Evolutionary conservation across 2,113 vertebrate genomes (phyloP).

Genomic region (Hirundichthys speculiger): DNA sequence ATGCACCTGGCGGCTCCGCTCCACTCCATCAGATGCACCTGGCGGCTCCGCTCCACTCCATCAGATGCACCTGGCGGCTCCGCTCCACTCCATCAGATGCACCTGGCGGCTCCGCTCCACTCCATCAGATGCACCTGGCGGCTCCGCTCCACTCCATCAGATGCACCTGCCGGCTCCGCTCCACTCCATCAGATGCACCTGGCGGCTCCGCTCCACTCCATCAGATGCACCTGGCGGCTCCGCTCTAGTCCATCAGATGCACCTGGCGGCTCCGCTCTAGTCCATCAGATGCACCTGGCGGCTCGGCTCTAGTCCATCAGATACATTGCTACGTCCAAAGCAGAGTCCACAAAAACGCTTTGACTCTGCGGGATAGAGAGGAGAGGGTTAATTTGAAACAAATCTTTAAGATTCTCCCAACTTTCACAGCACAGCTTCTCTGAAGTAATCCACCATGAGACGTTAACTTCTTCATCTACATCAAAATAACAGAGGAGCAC

Average conservation of each 20-base stretch:
- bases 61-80: neutral
- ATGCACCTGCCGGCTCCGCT: neutral
- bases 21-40: no score
- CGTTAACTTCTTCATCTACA: no score
- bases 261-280: conserved; percentile 4
- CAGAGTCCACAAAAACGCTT: conserved; percentile 17
- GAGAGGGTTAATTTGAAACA: no score
- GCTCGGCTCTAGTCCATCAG: conserved; percentile 30
- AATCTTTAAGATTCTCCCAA: no score
- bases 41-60: no score
- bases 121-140: no score
- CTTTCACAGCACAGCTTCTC: no score
- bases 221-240: neutral
- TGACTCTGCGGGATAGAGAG: conserved; percentile 30
- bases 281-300: conserved; percentile 29
- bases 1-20: neutral
- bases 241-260: no score
- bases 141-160: no score
- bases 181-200: conserved; percentile 37
- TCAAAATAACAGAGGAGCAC: no score
- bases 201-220: neutral
- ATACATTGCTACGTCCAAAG: conserved; percentile 30
- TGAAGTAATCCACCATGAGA: no score
- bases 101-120: neutral
- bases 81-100: conserved; percentile 38